Evolutionary conservation across 92 coral and sea anemone species (phyloP).

Genomic region (Siderastrea radians): DNA sequence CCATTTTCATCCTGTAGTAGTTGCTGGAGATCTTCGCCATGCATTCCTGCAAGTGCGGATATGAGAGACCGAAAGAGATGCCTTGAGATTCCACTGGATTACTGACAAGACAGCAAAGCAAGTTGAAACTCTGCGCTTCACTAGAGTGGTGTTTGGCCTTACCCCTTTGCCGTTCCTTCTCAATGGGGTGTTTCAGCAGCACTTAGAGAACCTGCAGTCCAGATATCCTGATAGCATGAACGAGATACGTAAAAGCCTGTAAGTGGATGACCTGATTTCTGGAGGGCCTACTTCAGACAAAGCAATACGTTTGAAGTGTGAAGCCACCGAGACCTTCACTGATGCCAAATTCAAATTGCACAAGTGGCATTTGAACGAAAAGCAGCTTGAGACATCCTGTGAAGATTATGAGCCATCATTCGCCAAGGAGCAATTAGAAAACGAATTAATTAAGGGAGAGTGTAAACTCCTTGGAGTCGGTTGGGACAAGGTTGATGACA

Average conservation of each 20-base stretch:
- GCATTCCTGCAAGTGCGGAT: too few species aligned
- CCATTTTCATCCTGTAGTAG: too few species aligned
- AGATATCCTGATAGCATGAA: neutral
- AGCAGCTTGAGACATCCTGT: constrained; percentile 55
- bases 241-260: constrained; percentile 21
- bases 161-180: neutral
- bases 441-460: neutral
- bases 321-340: constrained; percentile 48
- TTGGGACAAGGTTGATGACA: too few species aligned
- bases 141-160: constrained; percentile 14
- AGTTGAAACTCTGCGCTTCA: constrained; percentile 9
- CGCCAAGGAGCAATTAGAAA: constrained; percentile 50
- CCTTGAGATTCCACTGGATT: constrained; percentile 40
- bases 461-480: too few species aligned
- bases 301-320: neutral
- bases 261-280: constrained; percentile 23
- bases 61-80: too few species aligned
- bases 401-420: constrained; percentile 30
- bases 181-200: neutral
- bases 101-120: neutral
- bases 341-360: constrained; percentile 56
- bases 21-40: too few species aligned
- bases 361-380: constrained; percentile 50
- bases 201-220: constrained; percentile 5
- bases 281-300: neutral